Base-by-base conservation (phyloP, 2,797 vertebrate genomes). In the Phaenicophaeus curvirostris region DNA sequence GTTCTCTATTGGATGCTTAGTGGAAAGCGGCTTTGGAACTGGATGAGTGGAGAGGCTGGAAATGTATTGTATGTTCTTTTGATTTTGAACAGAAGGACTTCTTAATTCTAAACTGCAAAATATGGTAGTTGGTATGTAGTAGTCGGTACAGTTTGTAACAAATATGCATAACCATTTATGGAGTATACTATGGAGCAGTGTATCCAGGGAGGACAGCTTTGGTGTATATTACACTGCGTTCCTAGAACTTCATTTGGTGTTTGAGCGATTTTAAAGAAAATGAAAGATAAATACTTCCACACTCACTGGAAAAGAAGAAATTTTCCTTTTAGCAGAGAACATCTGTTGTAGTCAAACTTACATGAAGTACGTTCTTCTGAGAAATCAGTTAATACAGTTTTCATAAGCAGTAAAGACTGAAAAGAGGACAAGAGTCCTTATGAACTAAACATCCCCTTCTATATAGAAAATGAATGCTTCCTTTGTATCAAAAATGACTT, bases 251-350 rank as follows among this genome's bases (percentile, higher is more conserved):
- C 78, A 28, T 18, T 79, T 28, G 2, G 39, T 90, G 76, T 89
- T 75, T 78, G 88, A 74, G 31, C 0, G 8, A 68, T 71, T 91
- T 85, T 85, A 69, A 88, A 75, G 58, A 58, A 87, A 83, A 48
- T 30, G 31, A 46, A 95, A 94, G 78, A 85, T 74, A 61, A 91
- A 90, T 95, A 73, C 71, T 91, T 96, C 76, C 69, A 86, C 87
- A 90, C 51, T 68, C 51, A 24, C 71, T 91, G 87, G 57, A 91
- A 87, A 85, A 95, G 15, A 67, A 95, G 61, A 84, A 89, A 51
- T 88, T 91, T 83, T 95, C 76, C 73, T 89, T 80, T 93, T 57
- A 80, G 59, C 24, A 44, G 50, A 88, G 85, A 93, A 92, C 93
- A 92, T 95, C 90, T 84, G 76, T 86, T 91, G 80, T 76, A 95